A percentile compares a stretch with the other conserved stretches of the same genome.
Conservation (phyloP, 2,113 vertebrate genomes). For the Labeo rohita region DNA sequence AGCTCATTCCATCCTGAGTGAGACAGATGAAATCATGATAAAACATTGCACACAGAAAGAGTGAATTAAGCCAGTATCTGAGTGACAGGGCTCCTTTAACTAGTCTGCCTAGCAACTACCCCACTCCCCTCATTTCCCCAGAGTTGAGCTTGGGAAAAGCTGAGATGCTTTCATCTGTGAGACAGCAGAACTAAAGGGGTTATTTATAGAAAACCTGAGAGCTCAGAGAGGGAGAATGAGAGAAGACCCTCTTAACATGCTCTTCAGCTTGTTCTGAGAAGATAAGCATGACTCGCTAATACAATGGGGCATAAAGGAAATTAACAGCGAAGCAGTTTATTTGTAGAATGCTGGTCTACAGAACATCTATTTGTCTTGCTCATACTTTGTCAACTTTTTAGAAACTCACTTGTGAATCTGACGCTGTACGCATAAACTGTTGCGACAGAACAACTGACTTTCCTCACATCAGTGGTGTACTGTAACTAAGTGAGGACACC, state of each 20-base stretch:
- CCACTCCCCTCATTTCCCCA: constrained; percentile 58
- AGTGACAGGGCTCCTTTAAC: constrained; percentile 78
- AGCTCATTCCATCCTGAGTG: constrained; percentile 95
- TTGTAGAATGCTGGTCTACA: neutral
- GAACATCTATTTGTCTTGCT: neutral
- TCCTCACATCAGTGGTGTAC: neutral
- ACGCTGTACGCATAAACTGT: neutral
- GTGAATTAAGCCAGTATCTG: constrained; percentile 33
- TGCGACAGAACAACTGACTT: neutral
- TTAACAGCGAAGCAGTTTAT: neutral
- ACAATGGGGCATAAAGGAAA: neutral
- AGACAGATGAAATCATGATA: constrained; percentile 21
- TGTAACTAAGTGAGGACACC: neutral
- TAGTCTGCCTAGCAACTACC: constrained; percentile 78
- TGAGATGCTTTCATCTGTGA: constrained; percentile 75
- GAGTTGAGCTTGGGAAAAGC: constrained; percentile 65
- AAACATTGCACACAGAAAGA: neutral
- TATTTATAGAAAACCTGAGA: constrained; percentile 78
- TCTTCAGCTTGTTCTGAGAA: constrained; percentile 33
- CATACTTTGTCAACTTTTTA: neutral
- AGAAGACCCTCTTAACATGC: constrained; percentile 51
- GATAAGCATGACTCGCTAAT: neutral
- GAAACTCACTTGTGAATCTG: neutral
- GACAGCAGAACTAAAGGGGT: constrained; percentile 78
- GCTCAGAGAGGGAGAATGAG: constrained; percentile 56